Percentiles rank a stretch among this genome's conserved stretches.
Evolutionary conservation across 2,113 vertebrate genomes (phyloP).

Genomic region (Terrapene triunguis): DNA sequence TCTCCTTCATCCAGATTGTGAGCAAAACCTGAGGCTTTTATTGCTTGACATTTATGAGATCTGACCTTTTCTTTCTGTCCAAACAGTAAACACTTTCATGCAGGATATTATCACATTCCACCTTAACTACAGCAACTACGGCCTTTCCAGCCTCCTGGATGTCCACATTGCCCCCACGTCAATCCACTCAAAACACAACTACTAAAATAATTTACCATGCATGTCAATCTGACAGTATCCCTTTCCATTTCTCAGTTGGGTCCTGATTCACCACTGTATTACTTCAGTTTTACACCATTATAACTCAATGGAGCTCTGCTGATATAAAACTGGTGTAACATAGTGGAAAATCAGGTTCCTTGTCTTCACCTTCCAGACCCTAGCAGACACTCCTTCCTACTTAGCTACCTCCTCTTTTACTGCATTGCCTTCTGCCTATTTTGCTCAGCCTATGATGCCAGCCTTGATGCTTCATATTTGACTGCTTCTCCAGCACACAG

Average conservation of each 20-base stretch:
- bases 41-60: background rate
- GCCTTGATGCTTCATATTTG: background rate
- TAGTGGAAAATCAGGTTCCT: accelerated
- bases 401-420: background rate
- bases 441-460: no score
- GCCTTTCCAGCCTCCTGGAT: background rate
- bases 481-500: background rate
- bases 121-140: background rate
- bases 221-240: background rate
- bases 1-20: background rate
- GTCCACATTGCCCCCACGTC: background rate
- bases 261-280: background rate
- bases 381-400: background rate
- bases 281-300: background rate
- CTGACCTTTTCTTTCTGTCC: background rate
- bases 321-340: background rate
- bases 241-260: background rate
- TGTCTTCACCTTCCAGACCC: accelerated
- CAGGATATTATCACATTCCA: background rate
- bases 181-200: background rate
- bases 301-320: background rate
- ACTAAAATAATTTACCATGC: background rate
- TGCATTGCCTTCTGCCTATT: accelerated
- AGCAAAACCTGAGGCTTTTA: background rate
- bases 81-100: background rate